Conservation (phyloP, 2,797 vertebrate species). For the Echiichthys vipera region DNA sequence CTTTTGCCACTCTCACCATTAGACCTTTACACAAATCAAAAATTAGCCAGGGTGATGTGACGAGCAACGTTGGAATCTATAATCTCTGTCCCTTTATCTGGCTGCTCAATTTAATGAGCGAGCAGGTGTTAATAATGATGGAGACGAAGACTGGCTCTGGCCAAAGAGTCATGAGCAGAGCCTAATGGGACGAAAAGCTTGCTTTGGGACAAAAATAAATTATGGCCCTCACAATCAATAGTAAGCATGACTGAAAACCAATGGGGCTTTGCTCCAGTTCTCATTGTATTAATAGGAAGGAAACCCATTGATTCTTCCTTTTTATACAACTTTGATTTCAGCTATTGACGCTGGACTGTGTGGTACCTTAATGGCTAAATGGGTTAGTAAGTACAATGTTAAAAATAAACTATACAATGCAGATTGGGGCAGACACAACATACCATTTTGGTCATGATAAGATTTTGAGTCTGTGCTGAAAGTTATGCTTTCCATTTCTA, state of each 20-base stretch:
- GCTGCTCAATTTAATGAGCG: slow-evolving; percentile 68
- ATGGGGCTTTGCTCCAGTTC: slow-evolving; percentile 70
- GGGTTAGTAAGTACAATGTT: background rate
- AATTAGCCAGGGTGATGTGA: slow-evolving; percentile 51
- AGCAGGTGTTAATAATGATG: slow-evolving; percentile 84
- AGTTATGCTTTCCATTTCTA: background rate
- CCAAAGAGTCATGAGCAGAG: slow-evolving; percentile 64
- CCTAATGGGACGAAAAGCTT: slow-evolving; percentile 83
- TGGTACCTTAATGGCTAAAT: background rate
- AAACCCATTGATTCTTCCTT: slow-evolving; percentile 64
- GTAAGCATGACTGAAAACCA: slow-evolving; percentile 75
- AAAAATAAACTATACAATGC: background rate
- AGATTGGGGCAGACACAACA: background rate
- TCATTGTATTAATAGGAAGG: slow-evolving; percentile 63
- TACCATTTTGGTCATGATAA: background rate
- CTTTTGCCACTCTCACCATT: slow-evolving; percentile 53
- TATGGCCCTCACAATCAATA: slow-evolving; percentile 78
- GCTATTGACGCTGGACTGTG: slow-evolving; percentile 65
- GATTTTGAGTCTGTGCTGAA: background rate
- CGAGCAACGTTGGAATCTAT: slow-evolving; percentile 68
- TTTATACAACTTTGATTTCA: slow-evolving; percentile 63
- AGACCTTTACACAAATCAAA: slow-evolving; percentile 70
- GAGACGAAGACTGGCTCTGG: slow-evolving; percentile 64
- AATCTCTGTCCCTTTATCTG: slow-evolving; percentile 72
- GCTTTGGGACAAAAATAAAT: slow-evolving; percentile 83